Evolutionary conservation across 2,113 vertebrate genomes (phyloP).

Genomic region (Dicerorhinus sumatrensis): DNA sequence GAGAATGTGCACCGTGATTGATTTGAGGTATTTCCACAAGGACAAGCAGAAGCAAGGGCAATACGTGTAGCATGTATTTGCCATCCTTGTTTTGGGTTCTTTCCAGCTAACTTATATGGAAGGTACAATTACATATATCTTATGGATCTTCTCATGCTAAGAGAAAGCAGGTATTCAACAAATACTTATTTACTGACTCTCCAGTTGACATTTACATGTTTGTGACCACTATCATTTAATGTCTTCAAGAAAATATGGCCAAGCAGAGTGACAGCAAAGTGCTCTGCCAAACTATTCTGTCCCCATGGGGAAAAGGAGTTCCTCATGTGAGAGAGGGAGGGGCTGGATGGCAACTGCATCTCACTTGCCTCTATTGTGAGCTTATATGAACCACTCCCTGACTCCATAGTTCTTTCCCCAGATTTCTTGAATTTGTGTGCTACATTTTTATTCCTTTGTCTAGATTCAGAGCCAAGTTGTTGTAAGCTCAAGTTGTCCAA

Average conservation of each 20-base stretch:
- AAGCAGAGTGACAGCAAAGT: neutral
- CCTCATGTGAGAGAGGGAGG: neutral
- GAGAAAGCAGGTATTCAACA: constrained; percentile 37
- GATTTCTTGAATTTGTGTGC: constrained; percentile 64
- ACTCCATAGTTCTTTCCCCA: neutral
- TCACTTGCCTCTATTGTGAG: neutral
- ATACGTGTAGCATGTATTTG: neutral
- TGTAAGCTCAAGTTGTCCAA: constrained; percentile 61
- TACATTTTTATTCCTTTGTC: constrained; percentile 61
- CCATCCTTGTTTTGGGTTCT: neutral
- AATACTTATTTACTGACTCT: constrained; percentile 38
- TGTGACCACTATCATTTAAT: constrained; percentile 61
- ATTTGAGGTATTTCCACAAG: neutral
- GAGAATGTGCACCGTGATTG: neutral
- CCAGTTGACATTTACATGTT: constrained; percentile 62
- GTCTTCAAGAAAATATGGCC: constrained; percentile 54
- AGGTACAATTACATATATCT: neutral
- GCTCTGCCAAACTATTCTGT: constrained; percentile 40
- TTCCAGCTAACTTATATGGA: neutral
- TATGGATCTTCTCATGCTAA: neutral
- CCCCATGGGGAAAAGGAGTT: neutral
- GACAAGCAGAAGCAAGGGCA: neutral
- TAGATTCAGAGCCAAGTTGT: constrained; percentile 62
- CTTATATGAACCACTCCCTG: constrained; percentile 1
- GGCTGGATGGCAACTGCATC: neutral